Evolutionary conservation across 2,888 invertebrate species (phyloP).

Genomic region (Chrysina gloriosa): DNA sequence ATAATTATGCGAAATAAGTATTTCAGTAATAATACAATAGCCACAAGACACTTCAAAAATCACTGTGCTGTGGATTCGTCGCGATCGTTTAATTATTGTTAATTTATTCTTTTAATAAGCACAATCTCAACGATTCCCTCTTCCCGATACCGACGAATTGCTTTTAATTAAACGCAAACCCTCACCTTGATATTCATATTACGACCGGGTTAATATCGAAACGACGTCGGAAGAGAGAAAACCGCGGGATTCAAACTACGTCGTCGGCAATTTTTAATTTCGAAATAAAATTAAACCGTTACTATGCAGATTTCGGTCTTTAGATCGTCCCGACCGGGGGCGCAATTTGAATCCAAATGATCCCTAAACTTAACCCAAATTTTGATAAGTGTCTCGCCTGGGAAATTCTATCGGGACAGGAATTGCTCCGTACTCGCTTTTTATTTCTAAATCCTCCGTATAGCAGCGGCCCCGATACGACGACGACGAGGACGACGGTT

Average conservation of each 20-base stretch:
- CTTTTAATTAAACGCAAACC: conserved; percentile 11
- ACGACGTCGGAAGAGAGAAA: background rate
- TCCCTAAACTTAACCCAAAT: conserved; percentile 36
- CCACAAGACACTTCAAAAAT: too few relatives aligned
- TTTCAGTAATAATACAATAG: too few relatives aligned
- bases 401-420: conserved; percentile 33
- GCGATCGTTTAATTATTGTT: too few relatives aligned
- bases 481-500: too few relatives aligned
- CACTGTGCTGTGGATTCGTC: too few relatives aligned
- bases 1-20: too few relatives aligned
- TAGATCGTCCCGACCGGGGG: conserved; percentile 16
- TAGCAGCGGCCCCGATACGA: background rate
- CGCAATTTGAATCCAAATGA: conserved; percentile 42
- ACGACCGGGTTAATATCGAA: background rate
- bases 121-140: background rate
- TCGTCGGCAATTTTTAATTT: conserved; percentile 34
- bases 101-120: conserved; percentile 6
- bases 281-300: conserved; percentile 31
- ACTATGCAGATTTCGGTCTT: conserved; percentile 34
- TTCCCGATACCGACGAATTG: background rate
- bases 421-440: conserved; percentile 8
- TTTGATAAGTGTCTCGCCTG: conserved; percentile 37
- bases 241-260: background rate
- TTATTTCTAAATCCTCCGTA: conserved; percentile 10
- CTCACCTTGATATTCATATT: background rate